phyloP scores from a whole-genome alignment of 2,113 vertebrate genomes.

The Burhinus bistriatus region DNA sequence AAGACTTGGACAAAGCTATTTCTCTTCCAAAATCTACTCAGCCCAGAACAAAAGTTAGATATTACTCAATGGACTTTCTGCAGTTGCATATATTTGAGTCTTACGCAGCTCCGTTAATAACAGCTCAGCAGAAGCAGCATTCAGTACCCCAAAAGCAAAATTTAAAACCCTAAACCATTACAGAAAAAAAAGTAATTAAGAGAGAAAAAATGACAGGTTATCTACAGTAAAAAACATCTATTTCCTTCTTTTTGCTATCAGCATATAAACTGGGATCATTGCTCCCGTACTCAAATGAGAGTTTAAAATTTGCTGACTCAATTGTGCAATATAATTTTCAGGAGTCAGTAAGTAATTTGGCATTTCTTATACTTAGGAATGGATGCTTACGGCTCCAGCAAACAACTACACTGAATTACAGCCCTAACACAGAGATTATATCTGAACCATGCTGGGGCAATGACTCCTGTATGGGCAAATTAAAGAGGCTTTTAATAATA shows the following conservation, averaged over 20 bases:
- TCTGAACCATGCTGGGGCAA: slow-evolving; percentile 44
- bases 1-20: neutral
- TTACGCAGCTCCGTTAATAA: neutral
- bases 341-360: neutral
- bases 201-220: neutral
- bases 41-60: neutral
- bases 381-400: neutral
- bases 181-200: neutral
- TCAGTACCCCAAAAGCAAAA: neutral
- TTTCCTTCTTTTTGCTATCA: neutral
- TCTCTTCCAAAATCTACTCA: neutral
- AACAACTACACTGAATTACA: slow-evolving; percentile 31
- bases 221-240: neutral
- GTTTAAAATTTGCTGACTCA: slow-evolving; percentile 1
- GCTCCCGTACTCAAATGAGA: neutral
- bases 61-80: neutral
- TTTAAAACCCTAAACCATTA: neutral
- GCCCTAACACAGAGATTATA: neutral
- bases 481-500: slow-evolving; percentile 51
- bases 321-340: neutral
- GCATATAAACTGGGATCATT: neutral
- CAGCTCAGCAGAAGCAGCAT: neutral
- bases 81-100: neutral
- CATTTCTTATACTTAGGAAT: neutral
- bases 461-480: slow-evolving; percentile 45